A percentile compares a stretch with the other conserved stretches of the same genome.
phyloP scores from a whole-genome alignment of 2,888 invertebrate genomes.

The Campoletis raptor region DNA sequence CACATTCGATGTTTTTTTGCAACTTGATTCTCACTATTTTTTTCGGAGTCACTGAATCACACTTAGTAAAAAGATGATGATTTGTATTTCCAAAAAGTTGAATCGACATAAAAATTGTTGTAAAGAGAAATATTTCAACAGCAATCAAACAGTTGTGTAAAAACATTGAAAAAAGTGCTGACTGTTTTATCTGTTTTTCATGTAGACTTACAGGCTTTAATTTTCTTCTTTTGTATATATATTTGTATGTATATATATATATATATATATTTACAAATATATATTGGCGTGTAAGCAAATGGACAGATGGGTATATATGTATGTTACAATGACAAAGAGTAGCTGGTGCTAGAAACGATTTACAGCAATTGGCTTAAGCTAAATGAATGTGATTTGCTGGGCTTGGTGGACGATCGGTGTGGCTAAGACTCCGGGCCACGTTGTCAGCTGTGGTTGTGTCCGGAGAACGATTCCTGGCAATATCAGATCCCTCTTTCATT shows the following conservation, averaged over 20 bases:
- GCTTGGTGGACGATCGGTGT: constrained; percentile 46
- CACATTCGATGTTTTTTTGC: no score
- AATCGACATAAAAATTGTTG: no score
- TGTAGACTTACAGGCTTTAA: background rate
- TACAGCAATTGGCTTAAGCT: constrained; percentile 57
- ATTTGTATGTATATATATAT: no score
- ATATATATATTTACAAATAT: background rate
- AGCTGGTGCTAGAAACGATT: constrained; percentile 49
- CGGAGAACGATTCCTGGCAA: constrained; percentile 35
- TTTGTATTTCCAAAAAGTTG: no score
- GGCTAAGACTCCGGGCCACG: constrained; percentile 10
- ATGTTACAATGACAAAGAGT: background rate
- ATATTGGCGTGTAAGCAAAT: background rate
- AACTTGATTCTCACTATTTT: no score
- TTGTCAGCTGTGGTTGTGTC: constrained; percentile 29
- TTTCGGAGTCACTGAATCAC: no score
- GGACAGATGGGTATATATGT: background rate
- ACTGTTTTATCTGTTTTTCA: background rate
- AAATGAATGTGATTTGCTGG: constrained; percentile 52
- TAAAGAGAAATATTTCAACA: no score
- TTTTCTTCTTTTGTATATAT: background rate
- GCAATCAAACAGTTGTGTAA: no score
- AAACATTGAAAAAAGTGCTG: no score
- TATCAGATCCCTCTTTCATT: constrained; percentile 15
- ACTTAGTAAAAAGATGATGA: no score